Percentiles rank a stretch among this genome's conserved stretches.
phyloP scores from a whole-genome alignment of 2,888 invertebrate genomes.

The Hypomecis atomaria region DNA sequence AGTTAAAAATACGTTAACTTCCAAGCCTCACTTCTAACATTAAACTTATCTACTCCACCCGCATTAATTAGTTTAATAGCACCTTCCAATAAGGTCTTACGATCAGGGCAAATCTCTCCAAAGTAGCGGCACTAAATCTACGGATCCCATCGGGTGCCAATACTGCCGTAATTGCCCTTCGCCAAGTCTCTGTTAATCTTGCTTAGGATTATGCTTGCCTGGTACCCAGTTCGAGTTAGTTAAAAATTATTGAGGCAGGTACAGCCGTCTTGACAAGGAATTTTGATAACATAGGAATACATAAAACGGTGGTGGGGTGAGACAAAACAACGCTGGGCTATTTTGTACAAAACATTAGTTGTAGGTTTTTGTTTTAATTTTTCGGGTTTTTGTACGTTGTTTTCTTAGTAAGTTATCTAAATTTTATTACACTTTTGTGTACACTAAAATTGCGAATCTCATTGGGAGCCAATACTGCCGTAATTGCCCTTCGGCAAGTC shows the following conservation, averaged over 20 bases:
- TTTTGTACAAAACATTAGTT: no score
- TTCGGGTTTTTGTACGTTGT: no score
- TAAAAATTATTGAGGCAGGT: slow-evolving; percentile 32
- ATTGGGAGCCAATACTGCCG: slow-evolving; percentile 74
- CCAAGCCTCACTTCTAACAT: neutral
- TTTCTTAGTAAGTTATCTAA: no score
- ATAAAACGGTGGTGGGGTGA: no score
- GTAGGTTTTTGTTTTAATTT: no score
- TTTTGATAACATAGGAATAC: no score
- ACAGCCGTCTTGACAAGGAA: neutral
- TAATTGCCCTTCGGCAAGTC: slow-evolving; percentile 69
- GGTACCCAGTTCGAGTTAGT: slow-evolving; percentile 32
- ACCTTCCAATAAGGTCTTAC: slow-evolving; percentile 24
- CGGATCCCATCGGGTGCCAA: slow-evolving; percentile 67
- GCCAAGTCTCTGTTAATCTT: slow-evolving; percentile 61
- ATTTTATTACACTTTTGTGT: no score
- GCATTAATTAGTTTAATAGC: slow-evolving; percentile 27
- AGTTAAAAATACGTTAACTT: neutral
- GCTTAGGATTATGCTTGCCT: slow-evolving; percentile 40
- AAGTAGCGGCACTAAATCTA: slow-evolving; percentile 66
- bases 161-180: slow-evolving; percentile 76
- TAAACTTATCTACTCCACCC: neutral
- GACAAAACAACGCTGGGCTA: no score
- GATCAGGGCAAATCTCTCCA: slow-evolving; percentile 36
- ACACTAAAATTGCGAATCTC: slow-evolving; percentile 69